These are phyloP conservation scores for Stichopus chloronotus DNA, from an alignment of 35 echinoderm and acorn worm species.

Conservation along the genomic window DNA sequence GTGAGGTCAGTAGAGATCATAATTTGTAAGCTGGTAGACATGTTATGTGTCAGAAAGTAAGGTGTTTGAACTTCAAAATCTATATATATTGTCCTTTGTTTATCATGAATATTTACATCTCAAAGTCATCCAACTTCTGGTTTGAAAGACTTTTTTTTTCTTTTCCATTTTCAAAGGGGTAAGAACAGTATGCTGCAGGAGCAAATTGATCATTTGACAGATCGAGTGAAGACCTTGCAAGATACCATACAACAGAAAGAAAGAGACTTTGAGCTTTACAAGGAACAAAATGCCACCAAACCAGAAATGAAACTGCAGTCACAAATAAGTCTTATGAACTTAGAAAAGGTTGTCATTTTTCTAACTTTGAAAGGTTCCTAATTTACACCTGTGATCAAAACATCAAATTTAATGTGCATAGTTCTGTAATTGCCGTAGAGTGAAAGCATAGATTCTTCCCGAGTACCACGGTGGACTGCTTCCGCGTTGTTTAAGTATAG, in stretches of 20 bases:
- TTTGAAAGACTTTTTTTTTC: not conserved
- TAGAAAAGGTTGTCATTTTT: constrained; percentile 82
- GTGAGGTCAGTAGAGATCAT: no score
- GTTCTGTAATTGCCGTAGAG: no score
- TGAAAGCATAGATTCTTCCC: no score
- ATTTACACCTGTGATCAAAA: no score
- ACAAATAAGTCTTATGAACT: constrained; percentile 83
- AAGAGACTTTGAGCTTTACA: constrained; percentile 72
- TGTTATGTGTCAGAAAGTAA: no score
- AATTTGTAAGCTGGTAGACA: no score
- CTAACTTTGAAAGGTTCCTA: no score
- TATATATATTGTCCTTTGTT: not conserved
- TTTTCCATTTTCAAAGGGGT: no score
- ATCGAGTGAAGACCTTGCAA: constrained; percentile 56
- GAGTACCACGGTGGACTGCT: no score
- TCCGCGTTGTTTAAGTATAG: no score
- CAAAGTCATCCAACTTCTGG: not conserved
- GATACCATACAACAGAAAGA: constrained; percentile 67
- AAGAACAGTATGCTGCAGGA: constrained; percentile 12
- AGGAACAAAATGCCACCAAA: constrained; percentile 72
- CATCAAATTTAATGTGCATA: no score
- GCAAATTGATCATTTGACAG: constrained; percentile 33
- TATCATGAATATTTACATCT: not conserved
- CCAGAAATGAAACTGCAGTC: constrained; percentile 92
- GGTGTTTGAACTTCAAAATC: no score